These are phyloP conservation scores for Cosmia pyralina DNA, from an alignment of 2,888 invertebrate genomes.

Conservation along the genomic window DNA sequence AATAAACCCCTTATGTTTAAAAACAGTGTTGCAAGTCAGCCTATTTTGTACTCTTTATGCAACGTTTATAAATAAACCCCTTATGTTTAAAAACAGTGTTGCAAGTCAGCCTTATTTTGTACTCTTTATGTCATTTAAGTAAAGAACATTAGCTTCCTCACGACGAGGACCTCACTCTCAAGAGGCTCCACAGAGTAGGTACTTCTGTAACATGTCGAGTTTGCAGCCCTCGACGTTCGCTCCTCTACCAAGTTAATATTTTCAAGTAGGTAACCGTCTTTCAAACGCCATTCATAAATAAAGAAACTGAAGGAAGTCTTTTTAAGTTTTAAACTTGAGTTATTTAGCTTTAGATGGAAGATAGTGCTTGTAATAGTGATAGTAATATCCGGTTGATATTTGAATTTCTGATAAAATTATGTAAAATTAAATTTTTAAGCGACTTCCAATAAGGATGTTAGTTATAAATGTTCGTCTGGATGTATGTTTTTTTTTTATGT, in stretches of 20 bases:
- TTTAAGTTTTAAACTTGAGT: neutral
- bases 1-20: too few relatives aligned
- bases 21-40: too few relatives aligned
- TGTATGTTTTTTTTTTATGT: too few relatives aligned
- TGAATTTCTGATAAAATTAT: neutral
- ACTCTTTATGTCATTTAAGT: slow-evolving; percentile 21
- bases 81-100: too few relatives aligned
- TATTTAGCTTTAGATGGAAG: neutral
- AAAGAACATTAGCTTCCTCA: slow-evolving; percentile 37
- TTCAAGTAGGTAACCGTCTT: slow-evolving; percentile 29
- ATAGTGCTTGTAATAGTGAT: too few relatives aligned
- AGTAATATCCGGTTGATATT: too few relatives aligned
- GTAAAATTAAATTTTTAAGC: neutral
- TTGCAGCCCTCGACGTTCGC: slow-evolving; percentile 38
- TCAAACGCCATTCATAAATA: slow-evolving; percentile 40
- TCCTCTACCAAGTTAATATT: slow-evolving; percentile 33
- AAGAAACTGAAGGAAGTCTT: slow-evolving; percentile 6
- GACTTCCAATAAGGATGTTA: too few relatives aligned
- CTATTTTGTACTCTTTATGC: too few relatives aligned
- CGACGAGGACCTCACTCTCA: slow-evolving; percentile 28
- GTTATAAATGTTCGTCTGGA: too few relatives aligned
- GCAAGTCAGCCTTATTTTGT: slow-evolving; percentile 26
- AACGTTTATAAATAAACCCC: too few relatives aligned
- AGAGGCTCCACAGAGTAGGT: slow-evolving; percentile 26
- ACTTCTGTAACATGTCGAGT: slow-evolving; percentile 50